phyloP scores from a whole-genome alignment of 1,140 invertebrate species.

The Drosophila oshimai region DNA sequence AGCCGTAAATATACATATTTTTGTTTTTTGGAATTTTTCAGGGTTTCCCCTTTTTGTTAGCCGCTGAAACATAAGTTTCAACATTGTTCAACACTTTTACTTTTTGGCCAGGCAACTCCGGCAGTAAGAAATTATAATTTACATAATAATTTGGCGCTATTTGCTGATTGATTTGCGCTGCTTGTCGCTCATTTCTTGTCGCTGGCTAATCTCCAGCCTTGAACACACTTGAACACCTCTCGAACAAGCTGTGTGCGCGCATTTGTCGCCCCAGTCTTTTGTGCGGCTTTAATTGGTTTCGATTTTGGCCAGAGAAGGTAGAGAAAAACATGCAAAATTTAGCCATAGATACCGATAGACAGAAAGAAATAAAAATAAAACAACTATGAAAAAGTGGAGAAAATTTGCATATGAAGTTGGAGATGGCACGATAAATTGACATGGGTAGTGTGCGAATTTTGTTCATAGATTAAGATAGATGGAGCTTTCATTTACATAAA shows the following conservation, averaged over 20 bases:
- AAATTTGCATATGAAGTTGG: slow-evolving; percentile 61
- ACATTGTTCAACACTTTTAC: slow-evolving; percentile 60
- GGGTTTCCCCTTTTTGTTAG: slow-evolving; percentile 15
- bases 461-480: slow-evolving; percentile 28
- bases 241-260: slow-evolving; percentile 19
- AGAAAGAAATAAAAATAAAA: slow-evolving; percentile 14
- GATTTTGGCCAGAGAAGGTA: slow-evolving; percentile 43
- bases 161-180: slow-evolving; percentile 63
- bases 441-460: slow-evolving; percentile 52
- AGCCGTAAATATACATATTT: slow-evolving; percentile 35
- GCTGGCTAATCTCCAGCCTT: slow-evolving; percentile 34
- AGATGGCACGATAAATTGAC: slow-evolving; percentile 41
- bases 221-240: too few species aligned
- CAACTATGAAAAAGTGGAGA: slow-evolving; percentile 30
- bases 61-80: slow-evolving; percentile 33
- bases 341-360: slow-evolving; percentile 29
- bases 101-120: slow-evolving; percentile 3
- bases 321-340: slow-evolving; percentile 56
- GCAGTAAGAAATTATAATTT: slow-evolving; percentile 67
- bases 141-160: slow-evolving; percentile 70
- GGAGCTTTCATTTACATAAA: slow-evolving; percentile 36
- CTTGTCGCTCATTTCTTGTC: slow-evolving; percentile 29
- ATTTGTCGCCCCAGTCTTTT: slow-evolving; percentile 62
- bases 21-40: slow-evolving; percentile 36
- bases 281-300: slow-evolving; percentile 58